Base-by-base conservation (phyloP, 2,888 invertebrate genomes). In the Caenorhabditis panamensis region DNA sequence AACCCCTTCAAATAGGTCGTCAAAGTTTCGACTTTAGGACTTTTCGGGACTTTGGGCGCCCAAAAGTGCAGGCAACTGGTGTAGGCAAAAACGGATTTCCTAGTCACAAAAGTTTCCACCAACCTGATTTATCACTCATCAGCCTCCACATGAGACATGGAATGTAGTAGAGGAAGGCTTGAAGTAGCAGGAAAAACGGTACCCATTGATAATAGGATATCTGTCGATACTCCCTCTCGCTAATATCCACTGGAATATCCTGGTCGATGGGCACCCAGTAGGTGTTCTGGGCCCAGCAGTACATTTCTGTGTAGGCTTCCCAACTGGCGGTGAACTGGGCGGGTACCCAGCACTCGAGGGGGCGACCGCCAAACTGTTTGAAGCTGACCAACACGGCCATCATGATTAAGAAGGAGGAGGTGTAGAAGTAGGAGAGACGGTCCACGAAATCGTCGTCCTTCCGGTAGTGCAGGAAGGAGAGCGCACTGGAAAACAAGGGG, bases 231-330 rank as follows among this genome's bases (percentile, higher is more conserved):
- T 90, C 90, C 89, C 92, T 91, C 91, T 92, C 89, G 90, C 85
- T 84, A 44, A 89, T 87, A 62, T 90, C 88, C 9, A 86, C 88
- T 3, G 91, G 91, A 69, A 91, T 89, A 71, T 89, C 88, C 76
- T 90, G 88, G 64, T 90, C 88, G 41, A 91, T 86, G 44, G 91
- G 90, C 49, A 91, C 91, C 89, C 92, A 92, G 86, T 93, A 93
- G 3, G 92, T 92, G 88, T 92, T 92, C 79, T 92, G 91, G 58
- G 92, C 92, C 92, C 92, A 92, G 88, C 92, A 92, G 83, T 92
- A 92, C 89, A 92, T 92, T 88, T 92, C 93, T 20, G 92, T 92
- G 88, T 92, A 92, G 80, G 92, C 92, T 77, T 92, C 92, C 90
- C 92, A 92, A 22, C 92, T 92, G 36, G 91, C 91, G 6, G 92